Conservation (phyloP, 1,140 invertebrate genomes). For the Zaprionus lachaisei region DNA sequence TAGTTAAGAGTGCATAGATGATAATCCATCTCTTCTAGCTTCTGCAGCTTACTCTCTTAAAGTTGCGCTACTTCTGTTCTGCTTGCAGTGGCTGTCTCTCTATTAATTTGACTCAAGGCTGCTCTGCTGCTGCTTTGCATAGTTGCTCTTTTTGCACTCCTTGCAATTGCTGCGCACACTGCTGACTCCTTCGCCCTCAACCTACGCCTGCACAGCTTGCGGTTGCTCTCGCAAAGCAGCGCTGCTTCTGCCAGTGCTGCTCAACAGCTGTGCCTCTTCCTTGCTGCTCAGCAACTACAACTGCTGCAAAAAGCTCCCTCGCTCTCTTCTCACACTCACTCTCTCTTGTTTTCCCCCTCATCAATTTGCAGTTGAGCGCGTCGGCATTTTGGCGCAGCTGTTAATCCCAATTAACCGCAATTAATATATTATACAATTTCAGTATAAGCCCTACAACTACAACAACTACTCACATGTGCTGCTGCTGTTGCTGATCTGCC, state of each 20-base stretch:
- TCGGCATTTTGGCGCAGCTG: conserved; percentile 80
- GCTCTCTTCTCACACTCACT: conserved; percentile 7
- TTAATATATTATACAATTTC: conserved; percentile 81
- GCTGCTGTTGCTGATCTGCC: conserved; percentile 6
- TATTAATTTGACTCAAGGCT: not conserved
- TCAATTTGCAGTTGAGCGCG: conserved; percentile 37
- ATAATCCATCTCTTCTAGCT: too few species aligned
- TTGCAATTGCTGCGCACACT: too few species aligned
- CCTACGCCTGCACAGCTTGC: too few species aligned
- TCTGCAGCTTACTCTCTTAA: too few species aligned
- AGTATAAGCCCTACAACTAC: conserved; percentile 52
- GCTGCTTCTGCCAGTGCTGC: too few species aligned
- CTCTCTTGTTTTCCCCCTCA: conserved; percentile 8
- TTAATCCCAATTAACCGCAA: conserved; percentile 84
- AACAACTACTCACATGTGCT: conserved; percentile 15
- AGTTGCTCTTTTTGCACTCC: too few species aligned
- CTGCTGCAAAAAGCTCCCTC: conserved; percentile 19
- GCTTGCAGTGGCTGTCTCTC: not conserved
- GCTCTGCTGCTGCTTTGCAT: not conserved
- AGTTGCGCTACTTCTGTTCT: not conserved
- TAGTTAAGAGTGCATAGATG: too few species aligned
- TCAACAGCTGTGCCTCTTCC: not conserved
- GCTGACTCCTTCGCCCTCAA: too few species aligned
- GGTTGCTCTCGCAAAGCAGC: too few species aligned
- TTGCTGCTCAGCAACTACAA: not conserved